These are phyloP conservation scores for Dasyurus viverrinus DNA, from an alignment of 2,113 vertebrate species.

Conservation along the genomic window DNA sequence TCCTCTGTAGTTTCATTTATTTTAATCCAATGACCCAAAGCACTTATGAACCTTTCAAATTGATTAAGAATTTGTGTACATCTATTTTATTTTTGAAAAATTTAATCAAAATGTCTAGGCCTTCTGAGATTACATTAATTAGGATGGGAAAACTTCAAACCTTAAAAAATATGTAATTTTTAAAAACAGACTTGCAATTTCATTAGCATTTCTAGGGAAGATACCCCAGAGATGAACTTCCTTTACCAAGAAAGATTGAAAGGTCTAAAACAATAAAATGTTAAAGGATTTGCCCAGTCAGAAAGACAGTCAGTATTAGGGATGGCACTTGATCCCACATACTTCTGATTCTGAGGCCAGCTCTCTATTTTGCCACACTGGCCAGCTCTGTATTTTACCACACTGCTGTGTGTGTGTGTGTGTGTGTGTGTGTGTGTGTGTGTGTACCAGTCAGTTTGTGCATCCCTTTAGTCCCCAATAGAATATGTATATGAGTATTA, in stretches of 20 bases:
- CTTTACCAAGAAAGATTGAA: not conserved
- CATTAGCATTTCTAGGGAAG: not conserved
- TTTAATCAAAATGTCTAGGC: not conserved
- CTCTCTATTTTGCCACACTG: not conserved
- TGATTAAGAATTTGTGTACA: not conserved
- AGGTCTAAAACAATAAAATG: not conserved
- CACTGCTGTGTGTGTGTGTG: not conserved
- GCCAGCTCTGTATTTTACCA: not conserved
- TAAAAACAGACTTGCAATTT: not conserved
- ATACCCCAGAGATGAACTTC: not conserved
- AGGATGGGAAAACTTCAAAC: not conserved
- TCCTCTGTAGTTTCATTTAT: not conserved
- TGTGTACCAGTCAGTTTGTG: not conserved
- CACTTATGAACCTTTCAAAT: not conserved
- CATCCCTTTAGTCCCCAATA: not conserved
- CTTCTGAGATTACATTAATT: not conserved
- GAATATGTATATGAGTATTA: not conserved
- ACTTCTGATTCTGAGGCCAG: not conserved
- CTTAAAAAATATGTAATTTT: not conserved
- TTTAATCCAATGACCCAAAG: not conserved
- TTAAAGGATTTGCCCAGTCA: not conserved
- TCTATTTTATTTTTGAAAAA: not conserved
- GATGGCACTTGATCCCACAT: not conserved
- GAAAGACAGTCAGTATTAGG: not conserved
- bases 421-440: not conserved